phyloP scores from a whole-genome alignment of 2,888 invertebrate genomes.

The Steinernema carpocapsae region DNA sequence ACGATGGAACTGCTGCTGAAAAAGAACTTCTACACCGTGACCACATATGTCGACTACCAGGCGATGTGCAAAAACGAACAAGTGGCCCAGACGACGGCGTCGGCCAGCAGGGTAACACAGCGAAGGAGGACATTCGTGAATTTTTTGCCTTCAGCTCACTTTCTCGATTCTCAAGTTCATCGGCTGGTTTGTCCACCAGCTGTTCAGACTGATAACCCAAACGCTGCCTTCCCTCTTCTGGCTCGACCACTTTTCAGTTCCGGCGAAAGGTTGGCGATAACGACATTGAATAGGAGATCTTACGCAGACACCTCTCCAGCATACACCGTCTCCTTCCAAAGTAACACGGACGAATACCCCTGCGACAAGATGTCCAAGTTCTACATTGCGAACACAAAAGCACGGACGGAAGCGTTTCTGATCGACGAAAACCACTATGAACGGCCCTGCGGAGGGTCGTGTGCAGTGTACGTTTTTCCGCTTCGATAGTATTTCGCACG shows the following conservation, averaged over 20 bases:
- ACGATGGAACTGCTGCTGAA: constrained; percentile 64
- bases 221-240: constrained; percentile 30
- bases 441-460: constrained; percentile 61
- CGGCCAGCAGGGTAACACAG: constrained; percentile 42
- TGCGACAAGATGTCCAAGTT: constrained; percentile 60
- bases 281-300: not conserved
- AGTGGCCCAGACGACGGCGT: constrained; percentile 42
- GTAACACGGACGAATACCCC: constrained; percentile 55
- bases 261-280: not conserved
- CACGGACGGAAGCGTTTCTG: constrained; percentile 45
- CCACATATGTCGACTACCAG: constrained; percentile 61
- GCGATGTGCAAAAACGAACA: constrained; percentile 57
- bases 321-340: constrained; percentile 60
- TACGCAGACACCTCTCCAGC: constrained; percentile 43
- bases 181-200: constrained; percentile 42
- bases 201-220: constrained; percentile 41
- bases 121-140: not conserved
- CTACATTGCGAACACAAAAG: constrained; percentile 60
- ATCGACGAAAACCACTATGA: constrained; percentile 57
- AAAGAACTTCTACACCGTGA: constrained; percentile 61
- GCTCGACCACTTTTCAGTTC: constrained; percentile 28
- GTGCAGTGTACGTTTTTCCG: constrained; percentile 62
- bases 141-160: not conserved
- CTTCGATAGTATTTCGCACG: too few relatives aligned
- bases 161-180: constrained; percentile 38